A percentile compares a stretch with the other conserved stretches of the same genome.
These are phyloP conservation scores for Rhea pennata DNA, from an alignment of 2,113 vertebrate species.

Conservation along the genomic window DNA sequence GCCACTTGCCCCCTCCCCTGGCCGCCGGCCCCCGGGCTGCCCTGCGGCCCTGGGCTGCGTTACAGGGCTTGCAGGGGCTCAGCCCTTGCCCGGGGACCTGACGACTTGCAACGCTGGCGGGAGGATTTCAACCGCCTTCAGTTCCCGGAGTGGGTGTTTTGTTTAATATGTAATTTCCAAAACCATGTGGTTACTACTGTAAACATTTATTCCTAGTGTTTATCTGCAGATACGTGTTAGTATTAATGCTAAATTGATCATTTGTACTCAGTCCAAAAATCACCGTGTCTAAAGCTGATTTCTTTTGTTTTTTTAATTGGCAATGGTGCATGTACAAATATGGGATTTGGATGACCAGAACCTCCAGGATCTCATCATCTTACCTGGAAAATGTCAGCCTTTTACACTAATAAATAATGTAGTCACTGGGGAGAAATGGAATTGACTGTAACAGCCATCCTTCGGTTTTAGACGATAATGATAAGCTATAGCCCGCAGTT, in stretches of 20 bases:
- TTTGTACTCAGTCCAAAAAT: neutral
- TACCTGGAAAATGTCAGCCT: slow-evolving; percentile 43
- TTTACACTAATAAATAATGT: slow-evolving; percentile 22
- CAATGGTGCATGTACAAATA: neutral
- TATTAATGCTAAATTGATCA: neutral
- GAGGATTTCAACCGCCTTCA: neutral
- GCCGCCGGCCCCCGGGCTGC: neutral
- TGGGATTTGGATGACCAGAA: slow-evolving; percentile 26
- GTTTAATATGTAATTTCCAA: neutral
- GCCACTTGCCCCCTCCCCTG: neutral
- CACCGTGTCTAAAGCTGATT: neutral
- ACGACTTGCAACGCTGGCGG: neutral
- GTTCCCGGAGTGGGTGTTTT: neutral
- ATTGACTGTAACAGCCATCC: neutral
- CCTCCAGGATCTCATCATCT: slow-evolving; percentile 51
- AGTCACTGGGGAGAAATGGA: slow-evolving; percentile 21
- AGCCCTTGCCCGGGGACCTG: neutral
- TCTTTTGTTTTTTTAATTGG: neutral
- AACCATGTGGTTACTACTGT: neutral
- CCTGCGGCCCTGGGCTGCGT: neutral
- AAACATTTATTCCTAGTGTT: neutral
- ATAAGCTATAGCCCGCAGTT: slow-evolving; percentile 20
- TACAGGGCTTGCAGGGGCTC: neutral
- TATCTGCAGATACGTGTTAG: neutral
- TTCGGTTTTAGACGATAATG: slow-evolving; percentile 29